Evolutionary conservation across 2,888 invertebrate species (phyloP), one percentile per base, ranked within the genome.

Genomic region (Andrena trimmerana): DNA sequence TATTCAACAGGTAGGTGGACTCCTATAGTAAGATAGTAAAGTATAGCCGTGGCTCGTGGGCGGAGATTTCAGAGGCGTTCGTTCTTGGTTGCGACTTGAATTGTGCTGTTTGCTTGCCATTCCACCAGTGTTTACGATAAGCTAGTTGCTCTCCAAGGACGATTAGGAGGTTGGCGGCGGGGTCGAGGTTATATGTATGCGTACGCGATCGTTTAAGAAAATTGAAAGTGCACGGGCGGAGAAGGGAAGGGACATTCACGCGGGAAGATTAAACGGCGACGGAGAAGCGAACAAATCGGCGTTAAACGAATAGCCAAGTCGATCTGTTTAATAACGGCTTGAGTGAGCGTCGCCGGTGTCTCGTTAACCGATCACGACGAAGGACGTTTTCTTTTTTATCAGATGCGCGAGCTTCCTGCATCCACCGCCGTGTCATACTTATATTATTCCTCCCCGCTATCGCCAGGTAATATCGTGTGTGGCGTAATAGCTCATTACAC

Each of bases 401-500:
- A 16, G 24, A 24, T 27, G 31, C 20, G 13, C 10, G 13, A 10
- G 36, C 69, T 74, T 73, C 81, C 65, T 83, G 69, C 54, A 66
- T 57, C 57, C 31, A 48, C 60, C 54, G 42, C 27, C 48, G 27
- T 20, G 8, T 33, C 59, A 16, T 29, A 69, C 69, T 77, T 76
- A 36, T 69, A 65, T 71, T 75, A 68, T 66, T 69, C 24, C 24
- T 57, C 57, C 29, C n/a, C 8, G 8, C 16, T 72, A 68, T 68
- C 42, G 31, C 62, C 16, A 24, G 36, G 68, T 74, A 83, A 83
- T 74, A 70, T 67, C 52, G 54, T 42, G 68, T 62, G 24, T 83
- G 78, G 78, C 83, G 78, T 83, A 83, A 83, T 70, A 74, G 31
- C 83, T 83, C 70, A 83, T 83, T 83, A 83, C 70, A 83, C 65